These are phyloP conservation scores for Neodon shergylaensis DNA, from an alignment of 2,113 vertebrate genomes.

Conservation along the genomic window DNA sequence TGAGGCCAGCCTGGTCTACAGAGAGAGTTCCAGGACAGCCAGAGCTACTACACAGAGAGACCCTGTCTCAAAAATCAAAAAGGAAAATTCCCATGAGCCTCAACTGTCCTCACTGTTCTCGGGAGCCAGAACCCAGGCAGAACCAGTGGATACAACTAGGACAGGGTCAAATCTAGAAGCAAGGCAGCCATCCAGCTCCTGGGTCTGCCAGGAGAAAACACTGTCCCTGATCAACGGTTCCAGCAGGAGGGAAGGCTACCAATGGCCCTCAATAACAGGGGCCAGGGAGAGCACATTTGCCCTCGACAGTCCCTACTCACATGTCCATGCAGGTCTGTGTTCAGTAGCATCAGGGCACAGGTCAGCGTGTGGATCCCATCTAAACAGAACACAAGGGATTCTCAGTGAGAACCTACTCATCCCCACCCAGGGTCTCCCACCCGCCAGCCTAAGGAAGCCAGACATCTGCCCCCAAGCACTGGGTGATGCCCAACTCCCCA, in stretches of 20 bases:
- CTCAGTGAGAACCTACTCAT: background rate
- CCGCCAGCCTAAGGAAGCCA: background rate
- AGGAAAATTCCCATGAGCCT: background rate
- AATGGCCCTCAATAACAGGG: fast-evolving
- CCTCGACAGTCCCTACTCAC: slow-evolving; percentile 81
- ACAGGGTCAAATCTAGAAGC: background rate
- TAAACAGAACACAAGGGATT: slow-evolving; percentile 78
- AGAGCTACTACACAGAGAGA: background rate
- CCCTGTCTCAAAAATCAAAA: background rate
- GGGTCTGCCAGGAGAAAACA: background rate
- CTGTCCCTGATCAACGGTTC: background rate
- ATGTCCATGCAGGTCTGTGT: slow-evolving; percentile 89
- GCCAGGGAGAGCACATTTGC: background rate
- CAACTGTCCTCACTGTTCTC: background rate
- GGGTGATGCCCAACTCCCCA: fast-evolving
- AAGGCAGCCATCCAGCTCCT: background rate
- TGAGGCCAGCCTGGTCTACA: background rate
- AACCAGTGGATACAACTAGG: background rate
- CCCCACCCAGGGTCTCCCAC: background rate
- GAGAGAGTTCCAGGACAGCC: background rate
- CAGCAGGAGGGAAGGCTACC: background rate
- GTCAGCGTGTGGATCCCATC: slow-evolving; percentile 89
- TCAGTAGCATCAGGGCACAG: slow-evolving; percentile 90
- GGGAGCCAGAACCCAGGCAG: background rate
- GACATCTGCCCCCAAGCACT: background rate